Evolutionary conservation across 2,113 vertebrate species (phyloP).

Genomic region (Grus americana): DNA sequence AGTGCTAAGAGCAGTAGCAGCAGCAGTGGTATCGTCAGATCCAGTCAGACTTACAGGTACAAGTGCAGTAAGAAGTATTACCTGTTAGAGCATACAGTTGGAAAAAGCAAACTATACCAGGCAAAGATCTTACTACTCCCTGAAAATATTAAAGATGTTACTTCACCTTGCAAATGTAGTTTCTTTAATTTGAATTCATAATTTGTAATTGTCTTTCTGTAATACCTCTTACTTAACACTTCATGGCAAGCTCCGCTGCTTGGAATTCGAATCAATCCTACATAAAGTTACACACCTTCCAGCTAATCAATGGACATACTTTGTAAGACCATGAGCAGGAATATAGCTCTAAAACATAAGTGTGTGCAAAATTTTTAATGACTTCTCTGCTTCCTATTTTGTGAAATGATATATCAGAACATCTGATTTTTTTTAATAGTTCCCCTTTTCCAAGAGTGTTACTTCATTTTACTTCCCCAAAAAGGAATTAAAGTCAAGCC

Average conservation of each 20-base stretch:
- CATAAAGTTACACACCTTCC: background rate
- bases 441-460: background rate
- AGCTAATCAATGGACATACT: background rate
- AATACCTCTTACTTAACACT: background rate
- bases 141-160: background rate
- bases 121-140: background rate
- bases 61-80: background rate
- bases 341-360: background rate
- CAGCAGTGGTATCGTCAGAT: background rate
- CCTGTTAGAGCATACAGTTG: fast-evolving
- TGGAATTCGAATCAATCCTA: background rate
- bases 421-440: background rate
- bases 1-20: background rate
- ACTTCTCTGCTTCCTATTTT: background rate
- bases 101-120: background rate
- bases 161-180: background rate
- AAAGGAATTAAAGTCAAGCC: background rate
- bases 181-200: background rate
- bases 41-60: background rate
- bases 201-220: background rate
- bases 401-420: background rate
- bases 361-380: background rate
- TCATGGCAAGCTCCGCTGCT: fast-evolving
- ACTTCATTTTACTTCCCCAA: background rate
- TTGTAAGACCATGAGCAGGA: background rate